phyloP scores from a whole-genome alignment of 2,797 vertebrate species.

The Melanogrammus aeglefinus region DNA sequence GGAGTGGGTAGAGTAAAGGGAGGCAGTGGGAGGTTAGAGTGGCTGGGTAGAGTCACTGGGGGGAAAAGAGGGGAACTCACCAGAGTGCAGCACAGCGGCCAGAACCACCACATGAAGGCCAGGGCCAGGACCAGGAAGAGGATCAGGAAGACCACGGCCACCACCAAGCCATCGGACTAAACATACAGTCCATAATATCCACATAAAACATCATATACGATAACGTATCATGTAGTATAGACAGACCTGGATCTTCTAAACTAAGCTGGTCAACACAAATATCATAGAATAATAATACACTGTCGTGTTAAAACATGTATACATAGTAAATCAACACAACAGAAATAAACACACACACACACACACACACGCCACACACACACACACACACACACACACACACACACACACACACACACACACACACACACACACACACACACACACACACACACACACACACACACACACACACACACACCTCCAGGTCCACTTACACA shows the following conservation, averaged over 20 bases:
- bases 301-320: neutral
- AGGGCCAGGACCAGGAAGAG: conserved; percentile 79
- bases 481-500: conserved; percentile 83
- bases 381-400: no score
- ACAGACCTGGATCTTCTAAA: neutral
- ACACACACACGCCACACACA: no score
- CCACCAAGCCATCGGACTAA: conserved; percentile 81
- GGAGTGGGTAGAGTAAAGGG: no score
- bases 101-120: conserved; percentile 95
- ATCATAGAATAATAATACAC: neutral
- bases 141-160: conserved; percentile 83
- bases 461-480: no score
- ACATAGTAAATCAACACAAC: neutral
- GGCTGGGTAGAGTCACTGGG: neutral
- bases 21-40: no score
- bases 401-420: no score
- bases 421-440: no score
- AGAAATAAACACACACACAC: no score
- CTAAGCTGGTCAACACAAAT: neutral
- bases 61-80: conserved; percentile 75
- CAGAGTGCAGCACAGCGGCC: conserved; percentile 96
- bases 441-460: neutral
- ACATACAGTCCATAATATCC: neutral
- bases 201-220: neutral
- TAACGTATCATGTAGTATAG: neutral